phyloP scores from a whole-genome alignment of 2,113 vertebrate species.

The Semnornis frantzii region DNA sequence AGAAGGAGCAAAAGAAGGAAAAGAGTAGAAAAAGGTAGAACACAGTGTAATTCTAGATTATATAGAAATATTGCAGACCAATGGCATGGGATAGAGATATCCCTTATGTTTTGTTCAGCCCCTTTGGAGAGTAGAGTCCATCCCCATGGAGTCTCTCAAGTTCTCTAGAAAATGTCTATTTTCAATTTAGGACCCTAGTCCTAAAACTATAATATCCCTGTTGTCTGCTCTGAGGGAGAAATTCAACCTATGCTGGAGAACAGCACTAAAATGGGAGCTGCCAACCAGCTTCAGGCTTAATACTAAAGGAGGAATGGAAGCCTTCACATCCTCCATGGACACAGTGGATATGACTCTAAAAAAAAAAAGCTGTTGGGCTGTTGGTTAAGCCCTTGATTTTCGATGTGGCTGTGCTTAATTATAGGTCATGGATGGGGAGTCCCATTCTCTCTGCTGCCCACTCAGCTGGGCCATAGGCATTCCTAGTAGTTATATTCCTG shows the following conservation, averaged over 20 bases:
- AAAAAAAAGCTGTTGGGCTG: neutral
- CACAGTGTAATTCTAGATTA: no score
- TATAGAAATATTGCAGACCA: no score
- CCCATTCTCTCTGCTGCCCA: fast-evolving
- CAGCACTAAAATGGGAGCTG: neutral
- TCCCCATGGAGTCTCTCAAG: no score
- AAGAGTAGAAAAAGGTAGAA: no score
- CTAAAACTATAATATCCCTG: no score
- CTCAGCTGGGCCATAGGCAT: fast-evolving
- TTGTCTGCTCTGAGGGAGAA: neutral
- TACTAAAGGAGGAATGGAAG: neutral
- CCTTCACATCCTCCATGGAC: neutral
- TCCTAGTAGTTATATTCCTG: neutral
- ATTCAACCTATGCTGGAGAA: neutral
- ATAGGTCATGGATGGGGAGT: fast-evolving
- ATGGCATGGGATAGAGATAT: no score
- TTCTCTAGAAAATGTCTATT: no score
- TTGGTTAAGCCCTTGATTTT: neutral
- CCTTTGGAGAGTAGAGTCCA: no score
- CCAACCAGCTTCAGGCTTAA: neutral
- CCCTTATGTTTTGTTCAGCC: no score
- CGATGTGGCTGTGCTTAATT: neutral
- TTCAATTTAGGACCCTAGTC: no score
- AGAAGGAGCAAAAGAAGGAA: no score
- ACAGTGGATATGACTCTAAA: neutral